Evolutionary conservation across 2,888 invertebrate genomes (phyloP).

Genomic region (Neoitamus cyanurus): DNA sequence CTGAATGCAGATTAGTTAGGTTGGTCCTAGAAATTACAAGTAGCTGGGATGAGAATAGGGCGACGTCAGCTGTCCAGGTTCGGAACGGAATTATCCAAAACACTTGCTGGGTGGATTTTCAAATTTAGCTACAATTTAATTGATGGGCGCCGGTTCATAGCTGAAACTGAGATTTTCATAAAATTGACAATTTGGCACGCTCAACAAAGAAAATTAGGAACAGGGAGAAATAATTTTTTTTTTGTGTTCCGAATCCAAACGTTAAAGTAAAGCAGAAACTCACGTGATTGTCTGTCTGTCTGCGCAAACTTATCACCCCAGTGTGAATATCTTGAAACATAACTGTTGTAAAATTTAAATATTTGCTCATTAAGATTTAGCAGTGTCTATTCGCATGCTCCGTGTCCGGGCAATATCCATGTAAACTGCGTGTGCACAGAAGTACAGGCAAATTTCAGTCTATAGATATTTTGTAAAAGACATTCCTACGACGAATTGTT

Average conservation of each 20-base stretch:
- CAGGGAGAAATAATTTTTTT: no score
- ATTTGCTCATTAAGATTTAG: no score
- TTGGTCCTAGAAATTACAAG: conserved; percentile 11
- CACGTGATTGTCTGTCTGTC: no score
- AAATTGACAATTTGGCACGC: not conserved
- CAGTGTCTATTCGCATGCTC: no score
- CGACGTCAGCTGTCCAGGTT: not conserved
- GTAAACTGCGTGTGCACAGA: no score
- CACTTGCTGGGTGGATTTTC: not conserved
- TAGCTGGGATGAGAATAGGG: not conserved
- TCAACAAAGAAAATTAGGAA: not conserved
- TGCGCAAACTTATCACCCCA: no score
- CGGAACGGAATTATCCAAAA: not conserved
- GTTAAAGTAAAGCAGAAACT: not conserved
- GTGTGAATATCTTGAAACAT: no score
- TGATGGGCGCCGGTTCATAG: not conserved
- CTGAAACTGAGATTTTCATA: not conserved
- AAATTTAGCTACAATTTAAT: not conserved
- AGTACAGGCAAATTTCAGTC: no score
- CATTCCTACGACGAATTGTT: no score
- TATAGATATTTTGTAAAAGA: no score
- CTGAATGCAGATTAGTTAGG: conserved; percentile 34
- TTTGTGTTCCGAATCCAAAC: not conserved
- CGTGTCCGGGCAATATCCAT: no score
- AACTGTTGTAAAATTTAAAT: no score